Base-by-base conservation (phyloP, 2,888 invertebrate species). In the Bhutanitis thaidina region DNA sequence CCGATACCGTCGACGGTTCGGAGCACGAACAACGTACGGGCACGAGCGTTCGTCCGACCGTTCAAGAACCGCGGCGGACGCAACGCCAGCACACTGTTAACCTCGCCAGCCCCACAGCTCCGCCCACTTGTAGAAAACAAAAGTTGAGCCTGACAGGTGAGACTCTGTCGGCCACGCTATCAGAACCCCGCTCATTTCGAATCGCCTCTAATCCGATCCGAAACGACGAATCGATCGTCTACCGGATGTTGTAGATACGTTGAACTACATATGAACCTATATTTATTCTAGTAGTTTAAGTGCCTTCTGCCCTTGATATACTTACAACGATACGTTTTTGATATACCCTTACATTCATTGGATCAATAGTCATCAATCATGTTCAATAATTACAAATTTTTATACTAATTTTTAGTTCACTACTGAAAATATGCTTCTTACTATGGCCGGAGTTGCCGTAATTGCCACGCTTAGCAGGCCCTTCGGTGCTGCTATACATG, bases 141-240 rank as follows among this genome's bases (percentile, higher is more conserved):
- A 91, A 92, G 76, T 92, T 94, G 79, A 93, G 93, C 82, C 93
- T 94, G 84, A 87, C 90, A 87, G 90, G 90, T 91, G 90, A 88
- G 82, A 76, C 59, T 54, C 65, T 69, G 70, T 69, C 68, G 62
- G 71, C 59, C 41, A 35, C 35, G 30, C 43, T 32, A 43, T 48
- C 45, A 30, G 32, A 9, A 16, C 35, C n/a, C 9, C 36, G 38
- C 38, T 37, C 38, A 32, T 20, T 20, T 14, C 32, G 13, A 39
- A 14, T 8, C 37, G 15, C 44, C 32, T 34, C 34, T 34, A 15
- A 32, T 14, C 5, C 53, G 53, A 66, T 71, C 72, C 69, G 59
- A 62, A 69, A 60, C 65, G 64, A 68, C 68, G 59, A 62, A 57
- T 49, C 49, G 64, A 71, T 65, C 45, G 62, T 55, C 68, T 63